phyloP scores from a whole-genome alignment of 2,888 invertebrate genomes.

The Eulithis testata region DNA sequence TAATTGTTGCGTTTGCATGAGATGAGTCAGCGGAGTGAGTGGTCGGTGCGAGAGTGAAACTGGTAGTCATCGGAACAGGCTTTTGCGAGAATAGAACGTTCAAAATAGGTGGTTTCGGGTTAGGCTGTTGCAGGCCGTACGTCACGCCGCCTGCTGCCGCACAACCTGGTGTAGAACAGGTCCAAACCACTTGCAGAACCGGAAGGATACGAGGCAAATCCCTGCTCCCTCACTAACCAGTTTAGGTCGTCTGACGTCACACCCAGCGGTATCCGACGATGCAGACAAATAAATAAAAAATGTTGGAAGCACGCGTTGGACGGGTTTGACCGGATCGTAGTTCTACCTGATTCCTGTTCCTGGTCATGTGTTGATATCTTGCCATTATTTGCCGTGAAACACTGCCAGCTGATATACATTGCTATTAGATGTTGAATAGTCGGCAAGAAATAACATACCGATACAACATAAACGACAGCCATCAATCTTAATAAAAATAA shows the following conservation, averaged over 20 bases:
- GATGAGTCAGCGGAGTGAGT: constrained; percentile 75
- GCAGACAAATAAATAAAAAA: constrained; percentile 85
- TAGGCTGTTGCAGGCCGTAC: constrained; percentile 59
- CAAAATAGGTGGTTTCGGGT: constrained; percentile 58
- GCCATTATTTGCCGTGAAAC: constrained; percentile 61
- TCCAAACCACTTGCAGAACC: constrained; percentile 82
- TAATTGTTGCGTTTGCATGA: constrained; percentile 77
- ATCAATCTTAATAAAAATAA: constrained; percentile 11
- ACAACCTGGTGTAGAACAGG: constrained; percentile 83
- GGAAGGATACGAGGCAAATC: constrained; percentile 84
- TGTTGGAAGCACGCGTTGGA: constrained; percentile 84
- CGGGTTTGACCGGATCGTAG: constrained; percentile 84
- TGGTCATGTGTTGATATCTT: constrained; percentile 73
- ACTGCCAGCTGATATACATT: constrained; percentile 30
- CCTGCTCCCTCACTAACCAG: constrained; percentile 84
- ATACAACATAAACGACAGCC: constrained; percentile 7
- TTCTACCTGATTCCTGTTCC: constrained; percentile 85
- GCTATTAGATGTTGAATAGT: constrained; percentile 11
- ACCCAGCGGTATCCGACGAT: constrained; percentile 82
- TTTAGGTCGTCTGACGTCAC: constrained; percentile 84
- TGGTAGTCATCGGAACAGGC: constrained; percentile 53
- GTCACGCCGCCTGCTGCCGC: constrained; percentile 72
- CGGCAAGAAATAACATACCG: constrained; percentile 14
- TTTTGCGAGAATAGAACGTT: constrained; percentile 53
- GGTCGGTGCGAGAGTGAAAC: constrained; percentile 64